Conservation (phyloP, 92 coral and sea anemone species). For the Zoanthus sociatus region DNA sequence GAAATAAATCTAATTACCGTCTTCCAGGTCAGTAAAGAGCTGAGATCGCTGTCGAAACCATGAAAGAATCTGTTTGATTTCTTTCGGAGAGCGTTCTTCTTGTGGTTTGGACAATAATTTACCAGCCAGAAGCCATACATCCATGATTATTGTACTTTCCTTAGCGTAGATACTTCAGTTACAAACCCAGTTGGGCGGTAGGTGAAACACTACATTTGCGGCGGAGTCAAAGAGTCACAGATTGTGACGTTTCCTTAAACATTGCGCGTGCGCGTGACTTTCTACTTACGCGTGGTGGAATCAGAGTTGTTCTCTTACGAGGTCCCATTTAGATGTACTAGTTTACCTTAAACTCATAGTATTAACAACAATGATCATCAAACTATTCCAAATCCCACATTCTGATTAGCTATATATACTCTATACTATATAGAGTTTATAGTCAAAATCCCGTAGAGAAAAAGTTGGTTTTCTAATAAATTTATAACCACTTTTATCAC, state of each 20-base stretch:
- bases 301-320: too few relatives aligned
- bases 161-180: background rate
- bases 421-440: too few relatives aligned
- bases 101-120: conserved; percentile 38
- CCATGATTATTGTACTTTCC: background rate
- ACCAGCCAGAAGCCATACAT: conserved; percentile 19
- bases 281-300: background rate
- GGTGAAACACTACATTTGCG: background rate
- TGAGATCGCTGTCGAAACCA: conserved; percentile 43
- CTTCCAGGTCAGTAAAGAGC: conserved; percentile 41
- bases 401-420: too few relatives aligned
- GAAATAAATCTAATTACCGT: conserved; percentile 1
- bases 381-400: too few relatives aligned
- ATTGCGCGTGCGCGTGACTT: conserved; percentile 1
- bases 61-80: conserved; percentile 33
- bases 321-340: too few relatives aligned
- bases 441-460: too few relatives aligned
- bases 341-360: too few relatives aligned
- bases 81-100: conserved; percentile 19
- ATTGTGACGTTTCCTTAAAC: conserved; percentile 5
- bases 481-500: too few relatives aligned
- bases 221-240: background rate
- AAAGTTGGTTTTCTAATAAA: too few relatives aligned
- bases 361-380: too few relatives aligned
- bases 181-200: background rate